These are phyloP conservation scores for Periophthalmodon schlosseri DNA, from an alignment of 2,113 vertebrate genomes.

Conservation along the genomic window DNA sequence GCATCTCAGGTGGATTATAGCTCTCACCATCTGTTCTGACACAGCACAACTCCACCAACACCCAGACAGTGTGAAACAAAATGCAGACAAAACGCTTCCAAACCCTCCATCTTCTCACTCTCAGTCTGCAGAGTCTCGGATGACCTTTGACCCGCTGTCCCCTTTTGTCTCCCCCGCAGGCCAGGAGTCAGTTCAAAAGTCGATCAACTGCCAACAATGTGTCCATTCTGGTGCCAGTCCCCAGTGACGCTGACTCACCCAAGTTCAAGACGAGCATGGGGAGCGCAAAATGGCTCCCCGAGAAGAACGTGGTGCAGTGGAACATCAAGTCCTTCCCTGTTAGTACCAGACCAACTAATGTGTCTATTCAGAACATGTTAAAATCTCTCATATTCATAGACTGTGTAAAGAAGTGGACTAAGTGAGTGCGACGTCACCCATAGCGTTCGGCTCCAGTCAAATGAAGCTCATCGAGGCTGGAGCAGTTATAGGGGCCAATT, in stretches of 20 bases:
- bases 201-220: conserved; percentile 84
- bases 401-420: too few species aligned
- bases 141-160: conserved; percentile 35
- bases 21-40: conserved; percentile 39
- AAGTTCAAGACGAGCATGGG: conserved; percentile 84
- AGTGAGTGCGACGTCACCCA: too few species aligned
- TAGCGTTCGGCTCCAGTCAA: too few species aligned
- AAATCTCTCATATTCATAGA: not conserved
- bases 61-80: conserved; percentile 11
- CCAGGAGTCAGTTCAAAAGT: conserved; percentile 81
- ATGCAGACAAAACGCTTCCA: conserved; percentile 11
- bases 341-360: conserved; percentile 41
- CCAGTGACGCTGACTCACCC: conserved; percentile 82
- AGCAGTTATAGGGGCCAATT: too few species aligned
- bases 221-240: conserved; percentile 80
- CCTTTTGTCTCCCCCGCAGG: conserved; percentile 57
- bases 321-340: conserved; percentile 84
- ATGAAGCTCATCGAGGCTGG: too few species aligned
- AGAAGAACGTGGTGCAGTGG: conserved; percentile 81
- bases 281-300: conserved; percentile 80
- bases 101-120: conserved; percentile 9
- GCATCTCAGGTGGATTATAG: conserved; percentile 25
- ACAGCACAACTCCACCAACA: not conserved
- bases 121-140: not conserved
- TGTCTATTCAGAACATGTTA: not conserved